Evolutionary conservation across 2,888 invertebrate genomes (phyloP).

Genomic region (Fragum whitleyi): DNA sequence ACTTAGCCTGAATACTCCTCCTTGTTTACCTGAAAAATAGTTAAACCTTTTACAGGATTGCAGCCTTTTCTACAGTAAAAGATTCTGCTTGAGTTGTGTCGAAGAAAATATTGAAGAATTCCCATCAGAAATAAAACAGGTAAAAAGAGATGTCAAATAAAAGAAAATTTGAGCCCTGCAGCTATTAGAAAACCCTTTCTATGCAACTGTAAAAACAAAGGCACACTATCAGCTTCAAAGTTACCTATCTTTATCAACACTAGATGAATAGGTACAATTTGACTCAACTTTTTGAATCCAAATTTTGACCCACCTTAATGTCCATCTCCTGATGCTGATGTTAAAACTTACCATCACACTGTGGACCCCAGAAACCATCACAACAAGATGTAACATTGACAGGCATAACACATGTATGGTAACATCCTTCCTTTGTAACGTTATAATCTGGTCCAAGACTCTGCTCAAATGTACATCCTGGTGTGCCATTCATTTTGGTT

Average conservation of each 20-base stretch:
- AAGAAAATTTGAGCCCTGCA: too few relatives aligned
- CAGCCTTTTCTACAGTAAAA: constrained; percentile 92
- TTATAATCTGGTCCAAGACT: constrained; percentile 35
- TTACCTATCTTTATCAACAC: too few relatives aligned
- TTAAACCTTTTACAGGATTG: constrained; percentile 87
- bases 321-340: too few relatives aligned
- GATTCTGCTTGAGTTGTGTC: constrained; percentile 91
- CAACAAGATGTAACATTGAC: constrained; percentile 66
- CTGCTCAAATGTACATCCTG: constrained; percentile 40
- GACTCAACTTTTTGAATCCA: too few relatives aligned
- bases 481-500: constrained; percentile 31
- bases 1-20: too few relatives aligned
- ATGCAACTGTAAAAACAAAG: too few relatives aligned
- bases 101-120: constrained; percentile 87
- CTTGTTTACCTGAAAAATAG: too few relatives aligned
- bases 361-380: constrained; percentile 73
- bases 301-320: too few relatives aligned
- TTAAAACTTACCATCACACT: constrained; percentile 75
- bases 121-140: constrained; percentile 89
- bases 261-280: too few relatives aligned
- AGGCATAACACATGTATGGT: constrained; percentile 62
- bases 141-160: constrained; percentile 33
- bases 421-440: constrained; percentile 61
- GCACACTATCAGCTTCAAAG: too few relatives aligned
- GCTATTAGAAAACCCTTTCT: too few relatives aligned